Evolutionary conservation across 2,888 invertebrate genomes (phyloP).

Genomic region (Eupithecia subfuscata): DNA sequence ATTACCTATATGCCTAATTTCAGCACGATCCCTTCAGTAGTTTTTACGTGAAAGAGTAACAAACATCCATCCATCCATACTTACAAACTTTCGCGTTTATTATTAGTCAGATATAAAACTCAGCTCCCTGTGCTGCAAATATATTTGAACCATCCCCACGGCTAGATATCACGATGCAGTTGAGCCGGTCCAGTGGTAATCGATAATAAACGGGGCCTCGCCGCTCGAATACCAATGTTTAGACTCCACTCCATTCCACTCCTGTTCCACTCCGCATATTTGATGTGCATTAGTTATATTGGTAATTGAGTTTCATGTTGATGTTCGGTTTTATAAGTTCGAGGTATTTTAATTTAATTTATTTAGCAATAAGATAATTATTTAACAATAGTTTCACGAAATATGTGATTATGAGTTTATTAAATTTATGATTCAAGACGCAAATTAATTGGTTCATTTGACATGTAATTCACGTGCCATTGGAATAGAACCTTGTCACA

Average conservation of each 20-base stretch:
- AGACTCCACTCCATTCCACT: slow-evolving; percentile 23
- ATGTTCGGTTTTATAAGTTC: neutral
- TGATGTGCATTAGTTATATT: slow-evolving; percentile 9
- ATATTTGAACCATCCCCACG: slow-evolving; percentile 8
- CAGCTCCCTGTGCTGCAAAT: neutral
- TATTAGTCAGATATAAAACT: too few relatives aligned
- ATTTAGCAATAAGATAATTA: neutral
- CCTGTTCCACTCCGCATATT: slow-evolving; percentile 1
- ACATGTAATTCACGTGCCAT: too few relatives aligned
- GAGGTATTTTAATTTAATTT: neutral
- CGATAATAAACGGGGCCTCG: slow-evolving; percentile 32
- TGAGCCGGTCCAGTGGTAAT: slow-evolving; percentile 24
- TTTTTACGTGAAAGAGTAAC: too few relatives aligned
- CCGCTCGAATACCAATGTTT: slow-evolving; percentile 32
- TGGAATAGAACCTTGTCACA: too few relatives aligned
- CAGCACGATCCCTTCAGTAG: too few relatives aligned
- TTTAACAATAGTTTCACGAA: too few relatives aligned
- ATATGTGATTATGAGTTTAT: neutral
- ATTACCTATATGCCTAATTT: too few relatives aligned
- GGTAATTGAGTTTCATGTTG: slow-evolving; percentile 7
- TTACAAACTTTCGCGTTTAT: too few relatives aligned
- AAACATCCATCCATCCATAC: too few relatives aligned
- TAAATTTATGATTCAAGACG: too few relatives aligned
- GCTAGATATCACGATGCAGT: slow-evolving; percentile 25
- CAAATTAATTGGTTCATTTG: too few relatives aligned